Percentiles rank a stretch among this genome's conserved stretches.
Evolutionary conservation across 2,113 vertebrate species (phyloP).

Genomic region (Erinaceus europaeus): DNA sequence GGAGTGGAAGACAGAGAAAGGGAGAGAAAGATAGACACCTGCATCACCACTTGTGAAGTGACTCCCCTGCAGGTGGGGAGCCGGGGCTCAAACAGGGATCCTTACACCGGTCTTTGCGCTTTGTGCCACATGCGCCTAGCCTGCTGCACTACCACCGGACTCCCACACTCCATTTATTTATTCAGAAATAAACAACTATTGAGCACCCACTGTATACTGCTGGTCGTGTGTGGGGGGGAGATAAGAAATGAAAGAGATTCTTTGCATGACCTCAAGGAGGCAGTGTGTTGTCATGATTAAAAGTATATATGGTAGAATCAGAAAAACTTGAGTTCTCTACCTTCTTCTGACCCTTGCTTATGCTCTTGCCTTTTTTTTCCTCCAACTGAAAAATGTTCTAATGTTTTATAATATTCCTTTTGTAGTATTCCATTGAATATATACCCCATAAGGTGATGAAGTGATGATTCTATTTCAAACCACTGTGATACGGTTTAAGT

Average conservation of each 20-base stretch:
- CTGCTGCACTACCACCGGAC: too few relatives aligned
- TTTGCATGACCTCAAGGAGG: slow-evolving; percentile 16
- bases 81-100: too few relatives aligned
- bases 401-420: too few relatives aligned
- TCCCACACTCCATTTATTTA: not conserved
- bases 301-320: not conserved
- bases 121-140: too few relatives aligned
- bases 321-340: not conserved
- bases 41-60: too few relatives aligned
- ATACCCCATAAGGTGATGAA: not conserved
- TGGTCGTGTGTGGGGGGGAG: not conserved
- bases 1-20: too few relatives aligned
- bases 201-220: slow-evolving; percentile 1
- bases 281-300: slow-evolving; percentile 7
- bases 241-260: not conserved
- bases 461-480: slow-evolving; percentile 2
- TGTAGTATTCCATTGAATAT: too few relatives aligned
- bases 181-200: slow-evolving; percentile 9
- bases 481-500: slow-evolving; percentile 10
- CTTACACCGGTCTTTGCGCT: too few relatives aligned
- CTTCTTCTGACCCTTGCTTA: not conserved
- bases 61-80: too few relatives aligned
- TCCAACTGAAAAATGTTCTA: not conserved
- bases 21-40: too few relatives aligned
- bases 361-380: not conserved